Evolutionary conservation across 2,113 vertebrate genomes (phyloP).

Genomic region (Progne subis): DNA sequence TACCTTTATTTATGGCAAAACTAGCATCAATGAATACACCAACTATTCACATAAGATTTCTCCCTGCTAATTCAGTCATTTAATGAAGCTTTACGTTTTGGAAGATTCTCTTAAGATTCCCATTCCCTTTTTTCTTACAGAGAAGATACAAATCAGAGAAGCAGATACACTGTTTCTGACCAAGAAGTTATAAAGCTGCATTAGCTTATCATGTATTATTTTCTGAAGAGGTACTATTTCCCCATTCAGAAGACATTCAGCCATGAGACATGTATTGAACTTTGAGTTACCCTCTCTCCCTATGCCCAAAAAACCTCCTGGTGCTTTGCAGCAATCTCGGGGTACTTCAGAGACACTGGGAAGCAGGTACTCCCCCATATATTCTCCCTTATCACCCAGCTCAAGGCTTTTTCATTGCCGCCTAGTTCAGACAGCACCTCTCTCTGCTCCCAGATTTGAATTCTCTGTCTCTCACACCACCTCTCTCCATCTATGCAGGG

Average conservation of each 20-base stretch:
- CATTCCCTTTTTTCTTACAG: background rate
- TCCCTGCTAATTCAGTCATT: background rate
- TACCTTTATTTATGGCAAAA: background rate
- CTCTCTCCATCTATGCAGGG: background rate
- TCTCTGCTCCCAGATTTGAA: background rate
- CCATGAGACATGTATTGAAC: background rate
- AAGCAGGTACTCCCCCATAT: background rate
- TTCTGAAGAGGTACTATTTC: background rate
- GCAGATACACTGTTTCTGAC: background rate
- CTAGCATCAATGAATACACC: background rate
- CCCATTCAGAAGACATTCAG: background rate
- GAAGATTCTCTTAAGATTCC: background rate
- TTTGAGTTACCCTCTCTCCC: background rate
- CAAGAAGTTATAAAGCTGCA: background rate
- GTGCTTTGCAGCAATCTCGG: background rate
- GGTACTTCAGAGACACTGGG: background rate
- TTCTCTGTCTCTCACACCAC: background rate
- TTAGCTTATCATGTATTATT: background rate
- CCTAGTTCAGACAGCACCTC: background rate
- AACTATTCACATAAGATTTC: background rate
- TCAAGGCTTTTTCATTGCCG: background rate
- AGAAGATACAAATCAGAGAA: background rate
- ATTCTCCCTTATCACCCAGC: background rate
- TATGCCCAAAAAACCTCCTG: background rate
- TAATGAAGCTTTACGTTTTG: background rate